Conservation (phyloP, 2,113 vertebrate species). For the Thamnophis sirtalis region DNA sequence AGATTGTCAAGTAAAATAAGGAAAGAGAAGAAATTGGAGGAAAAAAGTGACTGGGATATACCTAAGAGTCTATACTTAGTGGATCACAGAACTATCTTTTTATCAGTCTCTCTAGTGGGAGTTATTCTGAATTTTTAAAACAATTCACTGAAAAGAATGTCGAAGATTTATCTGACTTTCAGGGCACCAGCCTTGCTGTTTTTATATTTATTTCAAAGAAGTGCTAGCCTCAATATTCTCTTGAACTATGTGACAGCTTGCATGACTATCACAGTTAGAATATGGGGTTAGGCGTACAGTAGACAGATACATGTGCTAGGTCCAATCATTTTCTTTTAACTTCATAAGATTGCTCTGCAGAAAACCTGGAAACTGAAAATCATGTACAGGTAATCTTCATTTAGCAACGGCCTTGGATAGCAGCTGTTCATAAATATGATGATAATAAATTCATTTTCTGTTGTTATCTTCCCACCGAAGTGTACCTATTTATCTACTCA, state of each 20-base stretch:
- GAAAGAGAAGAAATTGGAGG: conserved; percentile 36
- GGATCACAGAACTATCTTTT: neutral
- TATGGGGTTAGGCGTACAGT: neutral
- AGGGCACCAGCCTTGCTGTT: neutral
- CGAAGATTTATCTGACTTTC: neutral
- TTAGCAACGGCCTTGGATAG: neutral
- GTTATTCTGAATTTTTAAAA: neutral
- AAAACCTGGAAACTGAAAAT: neutral
- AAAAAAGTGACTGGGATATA: neutral
- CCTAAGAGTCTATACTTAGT: neutral
- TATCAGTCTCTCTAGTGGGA: neutral
- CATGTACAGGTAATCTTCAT: neutral
- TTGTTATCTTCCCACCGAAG: neutral
- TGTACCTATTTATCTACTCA: neutral
- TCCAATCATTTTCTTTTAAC: too few species aligned
- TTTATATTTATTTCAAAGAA: neutral
- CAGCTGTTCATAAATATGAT: neutral
- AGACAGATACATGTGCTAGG: neutral
- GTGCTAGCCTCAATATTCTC: neutral
- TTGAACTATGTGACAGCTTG: neutral
- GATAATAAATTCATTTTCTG: neutral
- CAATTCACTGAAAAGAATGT: neutral
- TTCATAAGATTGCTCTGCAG: neutral
- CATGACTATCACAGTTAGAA: neutral
- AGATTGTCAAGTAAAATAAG: conserved; percentile 55